Conservation (phyloP, 2,797 vertebrate genomes). For the Molossus alvarezi region DNA sequence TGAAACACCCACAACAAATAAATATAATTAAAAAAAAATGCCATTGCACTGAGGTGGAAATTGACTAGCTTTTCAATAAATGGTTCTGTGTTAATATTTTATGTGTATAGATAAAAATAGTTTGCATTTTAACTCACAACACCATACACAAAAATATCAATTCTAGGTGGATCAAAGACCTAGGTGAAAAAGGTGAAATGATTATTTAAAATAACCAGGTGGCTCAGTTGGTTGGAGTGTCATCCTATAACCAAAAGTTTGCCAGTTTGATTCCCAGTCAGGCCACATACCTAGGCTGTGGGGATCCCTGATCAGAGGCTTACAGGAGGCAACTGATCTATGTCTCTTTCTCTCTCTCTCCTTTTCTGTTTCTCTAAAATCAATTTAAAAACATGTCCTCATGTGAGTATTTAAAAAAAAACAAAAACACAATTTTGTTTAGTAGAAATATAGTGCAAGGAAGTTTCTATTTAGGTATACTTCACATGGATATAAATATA, state of each 20-base stretch:
- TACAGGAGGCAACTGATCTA: too few species aligned
- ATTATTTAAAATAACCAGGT: not conserved
- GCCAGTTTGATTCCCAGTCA: not conserved
- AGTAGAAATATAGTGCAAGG: not conserved
- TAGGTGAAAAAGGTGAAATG: not conserved
- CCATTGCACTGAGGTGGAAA: not conserved
- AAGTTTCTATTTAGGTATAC: not conserved
- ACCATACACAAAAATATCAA: not conserved
- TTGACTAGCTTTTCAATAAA: not conserved
- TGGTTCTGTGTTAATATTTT: not conserved
- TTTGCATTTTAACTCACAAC: not conserved
- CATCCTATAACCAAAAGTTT: not conserved
- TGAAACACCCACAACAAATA: not conserved
- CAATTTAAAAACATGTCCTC: not conserved
- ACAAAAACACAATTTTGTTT: not conserved
- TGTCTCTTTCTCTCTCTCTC: too few species aligned
- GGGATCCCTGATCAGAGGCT: too few species aligned
- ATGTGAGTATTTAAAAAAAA: not conserved
- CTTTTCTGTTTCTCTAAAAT: not conserved
- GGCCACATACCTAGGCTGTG: too few species aligned
- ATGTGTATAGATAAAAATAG: not conserved
- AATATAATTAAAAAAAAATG: not conserved
- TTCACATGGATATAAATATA: not conserved
- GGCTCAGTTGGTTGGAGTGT: not conserved
- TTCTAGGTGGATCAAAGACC: not conserved